These are phyloP conservation scores for Episyrphus balteatus DNA, from an alignment of 1,140 invertebrate genomes.

Conservation along the genomic window DNA sequence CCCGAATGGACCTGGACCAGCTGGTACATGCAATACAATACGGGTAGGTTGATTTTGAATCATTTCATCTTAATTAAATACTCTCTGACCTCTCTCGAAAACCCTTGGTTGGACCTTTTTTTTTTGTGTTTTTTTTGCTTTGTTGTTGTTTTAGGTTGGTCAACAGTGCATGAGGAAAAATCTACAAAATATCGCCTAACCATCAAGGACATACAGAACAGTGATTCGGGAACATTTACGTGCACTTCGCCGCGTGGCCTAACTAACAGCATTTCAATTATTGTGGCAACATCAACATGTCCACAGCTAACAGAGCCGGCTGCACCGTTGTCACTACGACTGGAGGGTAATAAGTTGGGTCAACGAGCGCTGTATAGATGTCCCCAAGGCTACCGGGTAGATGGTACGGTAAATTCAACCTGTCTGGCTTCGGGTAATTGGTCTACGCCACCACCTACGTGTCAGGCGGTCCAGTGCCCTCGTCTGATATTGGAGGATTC, in stretches of 20 bases:
- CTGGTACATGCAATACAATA: constrained; percentile 58
- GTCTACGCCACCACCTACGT: constrained; percentile 59
- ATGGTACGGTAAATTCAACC: constrained; percentile 55
- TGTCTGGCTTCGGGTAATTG: constrained; percentile 71
- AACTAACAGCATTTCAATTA: constrained; percentile 66
- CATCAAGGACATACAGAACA: constrained; percentile 67
- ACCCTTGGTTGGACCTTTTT: not conserved
- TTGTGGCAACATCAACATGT: constrained; percentile 52
- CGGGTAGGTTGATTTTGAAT: constrained; percentile 44
- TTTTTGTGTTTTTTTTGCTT: not conserved
- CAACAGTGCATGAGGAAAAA: constrained; percentile 59
- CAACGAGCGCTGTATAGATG: constrained; percentile 49
- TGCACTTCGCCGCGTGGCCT: constrained; percentile 68
- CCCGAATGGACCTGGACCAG: constrained; percentile 86
- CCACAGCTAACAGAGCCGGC: constrained; percentile 38
- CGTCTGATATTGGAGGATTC: constrained; percentile 43
- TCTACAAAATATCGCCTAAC: constrained; percentile 72
- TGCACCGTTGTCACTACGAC: constrained; percentile 42
- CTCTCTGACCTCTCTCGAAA: not conserved
- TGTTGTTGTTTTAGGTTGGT: constrained; percentile 55
- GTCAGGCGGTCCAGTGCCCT: constrained; percentile 63
- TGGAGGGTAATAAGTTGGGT: constrained; percentile 57
- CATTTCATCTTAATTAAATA: not conserved
- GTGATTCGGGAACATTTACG: constrained; percentile 73
- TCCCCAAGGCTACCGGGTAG: constrained; percentile 55